phyloP scores from a whole-genome alignment of 2,797 vertebrate genomes.

The Gymnothorax javanicus region DNA sequence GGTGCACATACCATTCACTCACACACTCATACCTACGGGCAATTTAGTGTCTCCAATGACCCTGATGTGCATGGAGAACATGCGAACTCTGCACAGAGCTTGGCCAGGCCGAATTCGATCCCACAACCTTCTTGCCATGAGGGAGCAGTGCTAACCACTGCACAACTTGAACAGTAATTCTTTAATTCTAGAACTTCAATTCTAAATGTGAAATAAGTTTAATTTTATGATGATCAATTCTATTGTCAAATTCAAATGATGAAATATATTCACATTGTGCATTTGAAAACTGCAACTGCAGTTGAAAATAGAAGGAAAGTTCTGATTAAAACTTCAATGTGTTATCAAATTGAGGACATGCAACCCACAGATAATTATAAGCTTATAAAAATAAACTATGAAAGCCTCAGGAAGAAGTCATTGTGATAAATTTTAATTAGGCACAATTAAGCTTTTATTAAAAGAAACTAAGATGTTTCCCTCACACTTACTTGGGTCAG shows the following conservation, averaged over 20 bases:
- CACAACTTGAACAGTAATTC: background rate
- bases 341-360: background rate
- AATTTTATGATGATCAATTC: background rate
- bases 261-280: background rate
- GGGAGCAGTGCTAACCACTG: too few relatives aligned
- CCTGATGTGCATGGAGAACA: too few relatives aligned
- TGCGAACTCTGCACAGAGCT: too few relatives aligned
- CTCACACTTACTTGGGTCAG: conserved; percentile 84
- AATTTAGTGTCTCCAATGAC: too few relatives aligned
- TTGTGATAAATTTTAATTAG: background rate
- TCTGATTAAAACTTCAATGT: background rate
- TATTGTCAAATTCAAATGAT: background rate
- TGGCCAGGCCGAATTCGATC: too few relatives aligned
- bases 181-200: background rate
- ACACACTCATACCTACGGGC: too few relatives aligned
- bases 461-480: background rate
- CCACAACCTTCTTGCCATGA: too few relatives aligned
- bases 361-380: background rate
- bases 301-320: background rate
- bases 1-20: too few relatives aligned
- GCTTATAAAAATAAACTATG: background rate
- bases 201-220: background rate
- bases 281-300: background rate
- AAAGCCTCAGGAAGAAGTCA: background rate
- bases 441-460: background rate